A percentile compares a stretch with the other conserved stretches of the same genome.
phyloP scores from a whole-genome alignment of 2,797 vertebrate genomes.

The Hydrophis major region DNA sequence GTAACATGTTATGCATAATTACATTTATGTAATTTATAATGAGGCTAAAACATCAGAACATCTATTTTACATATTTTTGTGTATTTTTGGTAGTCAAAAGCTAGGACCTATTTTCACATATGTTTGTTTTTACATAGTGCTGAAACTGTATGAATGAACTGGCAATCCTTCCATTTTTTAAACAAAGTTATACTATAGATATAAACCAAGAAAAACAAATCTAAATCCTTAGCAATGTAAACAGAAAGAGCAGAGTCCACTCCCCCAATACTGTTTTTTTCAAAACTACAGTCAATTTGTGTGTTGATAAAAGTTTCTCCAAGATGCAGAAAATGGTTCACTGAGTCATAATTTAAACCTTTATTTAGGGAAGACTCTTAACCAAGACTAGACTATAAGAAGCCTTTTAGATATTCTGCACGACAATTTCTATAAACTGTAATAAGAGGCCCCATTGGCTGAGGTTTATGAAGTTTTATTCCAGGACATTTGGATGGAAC shows the following conservation, averaged over 20 bases:
- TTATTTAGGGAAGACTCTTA: background rate
- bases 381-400: background rate
- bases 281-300: background rate
- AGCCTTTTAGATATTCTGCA: background rate
- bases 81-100: constrained; percentile 17
- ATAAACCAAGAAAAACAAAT: constrained; percentile 54
- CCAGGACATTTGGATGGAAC: background rate
- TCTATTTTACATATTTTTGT: constrained; percentile 30
- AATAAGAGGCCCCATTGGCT: background rate
- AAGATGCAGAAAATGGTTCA: background rate
- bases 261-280: constrained; percentile 21
- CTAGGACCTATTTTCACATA: constrained; percentile 2
- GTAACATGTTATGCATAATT: too few species aligned
- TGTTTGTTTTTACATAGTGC: constrained; percentile 5
- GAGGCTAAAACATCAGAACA: background rate
- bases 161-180: constrained; percentile 30
- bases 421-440: background rate
- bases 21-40: background rate
- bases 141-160: constrained; percentile 25
- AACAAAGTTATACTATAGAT: constrained; percentile 39
- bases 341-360: background rate
- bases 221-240: constrained; percentile 34
- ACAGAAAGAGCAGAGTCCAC: constrained; percentile 22
- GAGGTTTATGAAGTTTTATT: background rate
- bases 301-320: background rate